Conservation (phyloP, 2,113 vertebrate genomes). For the Blennius ocellaris region DNA sequence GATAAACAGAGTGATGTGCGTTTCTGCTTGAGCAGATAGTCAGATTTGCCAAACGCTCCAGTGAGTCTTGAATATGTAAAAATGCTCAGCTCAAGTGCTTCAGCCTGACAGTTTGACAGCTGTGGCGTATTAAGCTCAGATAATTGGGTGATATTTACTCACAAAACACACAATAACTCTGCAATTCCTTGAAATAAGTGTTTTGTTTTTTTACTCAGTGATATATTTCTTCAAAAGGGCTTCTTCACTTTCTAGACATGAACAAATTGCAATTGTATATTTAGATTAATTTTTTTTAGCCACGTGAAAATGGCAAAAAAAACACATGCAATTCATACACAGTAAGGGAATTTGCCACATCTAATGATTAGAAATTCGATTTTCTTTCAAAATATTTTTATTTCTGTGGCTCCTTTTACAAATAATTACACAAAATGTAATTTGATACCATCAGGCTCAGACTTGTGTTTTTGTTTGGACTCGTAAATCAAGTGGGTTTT, state of each 20-base stretch:
- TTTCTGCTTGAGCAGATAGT: conserved; percentile 83
- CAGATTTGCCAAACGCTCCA: conserved; percentile 82
- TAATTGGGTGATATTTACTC: conserved; percentile 83
- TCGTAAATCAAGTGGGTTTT: not conserved
- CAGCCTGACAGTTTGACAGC: conserved; percentile 79
- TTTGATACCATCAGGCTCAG: not conserved
- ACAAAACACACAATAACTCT: conserved; percentile 72
- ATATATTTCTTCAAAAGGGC: conserved; percentile 69
- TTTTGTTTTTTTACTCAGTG: conserved; percentile 59
- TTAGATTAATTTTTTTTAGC: conserved; percentile 46
- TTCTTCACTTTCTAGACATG: conserved; percentile 71
- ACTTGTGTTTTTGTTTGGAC: not conserved
- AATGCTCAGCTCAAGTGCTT: conserved; percentile 64
- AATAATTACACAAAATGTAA: not conserved
- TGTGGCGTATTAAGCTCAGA: conserved; percentile 74
- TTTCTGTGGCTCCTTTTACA: not conserved
- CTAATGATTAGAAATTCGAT: not conserved
- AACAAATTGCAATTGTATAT: conserved; percentile 44
- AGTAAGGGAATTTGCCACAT: conserved; percentile 25
- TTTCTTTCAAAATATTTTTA: too few relatives aligned
- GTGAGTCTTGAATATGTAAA: conserved; percentile 83
- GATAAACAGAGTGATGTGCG: conserved; percentile 80
- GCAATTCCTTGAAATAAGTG: conserved; percentile 55
- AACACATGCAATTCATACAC: conserved; percentile 10
- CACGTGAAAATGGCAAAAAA: conserved; percentile 1